phyloP scores from a whole-genome alignment of 2,797 vertebrate species.

The Neopelma chrysocephalum region DNA sequence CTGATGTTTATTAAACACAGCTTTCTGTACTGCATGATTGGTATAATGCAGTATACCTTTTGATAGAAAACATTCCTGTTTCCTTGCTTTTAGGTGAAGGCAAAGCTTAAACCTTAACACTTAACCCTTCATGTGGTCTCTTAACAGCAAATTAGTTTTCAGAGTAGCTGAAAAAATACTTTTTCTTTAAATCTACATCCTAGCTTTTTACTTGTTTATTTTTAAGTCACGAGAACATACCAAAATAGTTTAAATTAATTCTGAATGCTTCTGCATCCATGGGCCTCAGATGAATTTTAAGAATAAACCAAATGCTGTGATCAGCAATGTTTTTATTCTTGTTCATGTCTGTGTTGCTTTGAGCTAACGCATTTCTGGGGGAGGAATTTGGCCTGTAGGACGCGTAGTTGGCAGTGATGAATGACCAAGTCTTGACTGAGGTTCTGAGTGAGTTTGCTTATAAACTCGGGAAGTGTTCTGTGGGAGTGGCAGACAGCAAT shows the following conservation, averaged over 20 bases:
- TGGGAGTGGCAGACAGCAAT: not conserved
- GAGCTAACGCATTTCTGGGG: not conserved
- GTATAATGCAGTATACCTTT: not conserved
- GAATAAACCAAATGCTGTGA: not conserved
- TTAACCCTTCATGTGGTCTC: not conserved
- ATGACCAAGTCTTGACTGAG: not conserved
- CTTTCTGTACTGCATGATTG: not conserved
- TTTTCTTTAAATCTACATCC: not conserved
- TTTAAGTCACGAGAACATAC: not conserved
- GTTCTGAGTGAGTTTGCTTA: not conserved
- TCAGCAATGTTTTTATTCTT: not conserved
- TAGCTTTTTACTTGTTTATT: not conserved
- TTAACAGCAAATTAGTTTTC: not conserved
- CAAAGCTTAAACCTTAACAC: not conserved
- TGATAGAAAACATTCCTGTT: not conserved
- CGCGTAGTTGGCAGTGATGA: not conserved
- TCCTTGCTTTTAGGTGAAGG: not conserved
- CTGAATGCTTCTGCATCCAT: not conserved
- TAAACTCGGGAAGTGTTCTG: not conserved
- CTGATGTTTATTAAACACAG: not conserved
- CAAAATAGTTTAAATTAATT: not conserved
- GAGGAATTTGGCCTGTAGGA: not conserved
- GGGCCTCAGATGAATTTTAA: not conserved
- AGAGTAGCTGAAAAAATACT: not conserved
- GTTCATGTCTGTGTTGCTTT: not conserved